phyloP scores from a whole-genome alignment of 1,140 invertebrate species.

The Lucilia sericata region DNA sequence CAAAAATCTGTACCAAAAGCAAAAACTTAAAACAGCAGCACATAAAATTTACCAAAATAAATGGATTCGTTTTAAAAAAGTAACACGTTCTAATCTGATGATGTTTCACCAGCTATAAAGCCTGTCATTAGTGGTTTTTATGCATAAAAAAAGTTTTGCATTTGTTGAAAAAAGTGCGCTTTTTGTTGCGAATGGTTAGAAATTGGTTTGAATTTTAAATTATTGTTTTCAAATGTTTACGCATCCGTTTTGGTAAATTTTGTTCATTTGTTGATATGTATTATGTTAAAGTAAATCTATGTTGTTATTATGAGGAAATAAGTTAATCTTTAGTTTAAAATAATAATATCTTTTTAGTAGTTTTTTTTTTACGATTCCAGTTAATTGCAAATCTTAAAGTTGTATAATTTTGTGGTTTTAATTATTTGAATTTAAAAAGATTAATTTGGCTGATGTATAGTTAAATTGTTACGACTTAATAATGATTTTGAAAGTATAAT shows the following conservation, averaged over 20 bases:
- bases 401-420: too few species aligned
- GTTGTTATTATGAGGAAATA: not conserved
- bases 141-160: slow-evolving; percentile 22
- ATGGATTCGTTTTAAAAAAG: slow-evolving; percentile 45
- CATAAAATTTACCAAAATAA: slow-evolving; percentile 30
- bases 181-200: not conserved
- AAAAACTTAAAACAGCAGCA: not conserved
- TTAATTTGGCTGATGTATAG: too few species aligned
- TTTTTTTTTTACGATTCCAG: too few species aligned
- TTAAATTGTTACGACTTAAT: too few species aligned
- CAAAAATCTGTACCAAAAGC: not conserved
- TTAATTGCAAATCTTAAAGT: too few species aligned
- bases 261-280: not conserved
- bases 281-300: slow-evolving; percentile 1
- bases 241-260: slow-evolving; percentile 50
- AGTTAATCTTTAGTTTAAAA: too few species aligned
- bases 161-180: not conserved
- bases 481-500: too few species aligned
- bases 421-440: too few species aligned
- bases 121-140: slow-evolving; percentile 58
- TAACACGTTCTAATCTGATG: slow-evolving; percentile 49
- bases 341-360: too few species aligned
- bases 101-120: not conserved
- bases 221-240: slow-evolving; percentile 59
- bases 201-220: slow-evolving; percentile 34